phyloP scores from a whole-genome alignment of 2,888 invertebrate species.

The Sphaeridia pumilis region DNA sequence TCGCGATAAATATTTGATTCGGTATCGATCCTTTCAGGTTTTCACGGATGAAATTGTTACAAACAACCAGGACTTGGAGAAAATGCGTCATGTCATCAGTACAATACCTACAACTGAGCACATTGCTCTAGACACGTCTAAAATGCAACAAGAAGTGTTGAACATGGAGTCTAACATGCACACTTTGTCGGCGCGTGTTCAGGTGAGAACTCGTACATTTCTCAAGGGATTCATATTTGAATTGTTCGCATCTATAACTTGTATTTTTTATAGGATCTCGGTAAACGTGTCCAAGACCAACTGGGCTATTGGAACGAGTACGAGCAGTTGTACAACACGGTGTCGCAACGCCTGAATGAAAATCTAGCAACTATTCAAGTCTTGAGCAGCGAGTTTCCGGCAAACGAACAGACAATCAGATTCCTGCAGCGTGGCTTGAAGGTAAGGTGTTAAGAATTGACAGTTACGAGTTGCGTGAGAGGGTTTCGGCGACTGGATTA shows the following conservation, averaged over 20 bases:
- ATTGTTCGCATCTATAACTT: background rate
- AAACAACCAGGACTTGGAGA: conserved; percentile 30
- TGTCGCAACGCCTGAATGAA: conserved; percentile 26
- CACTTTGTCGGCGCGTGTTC: conserved; percentile 33
- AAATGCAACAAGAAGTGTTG: conserved; percentile 30
- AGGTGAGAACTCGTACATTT: conserved; percentile 18
- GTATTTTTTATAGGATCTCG: conserved; percentile 26
- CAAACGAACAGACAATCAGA: conserved; percentile 21
- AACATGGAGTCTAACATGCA: conserved; percentile 35
- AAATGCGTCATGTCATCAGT: conserved; percentile 28
- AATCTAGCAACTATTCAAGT: conserved; percentile 31
- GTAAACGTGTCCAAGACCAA: conserved; percentile 33
- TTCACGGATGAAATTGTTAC: conserved; percentile 34
- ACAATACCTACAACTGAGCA: conserved; percentile 33
- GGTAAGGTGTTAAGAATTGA: conserved; percentile 18
- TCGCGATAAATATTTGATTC: background rate
- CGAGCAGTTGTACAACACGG: conserved; percentile 26
- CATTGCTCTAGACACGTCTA: conserved; percentile 27
- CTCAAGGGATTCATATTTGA: background rate
- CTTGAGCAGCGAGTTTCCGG: conserved; percentile 27
- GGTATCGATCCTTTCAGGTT: conserved; percentile 23
- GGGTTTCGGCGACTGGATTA: too few relatives aligned
- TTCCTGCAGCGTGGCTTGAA: conserved; percentile 27
- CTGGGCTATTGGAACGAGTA: conserved; percentile 34
- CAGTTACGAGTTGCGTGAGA: too few relatives aligned